Base-by-base conservation (phyloP, 2,888 invertebrate genomes). In the Diaphora mendica region DNA sequence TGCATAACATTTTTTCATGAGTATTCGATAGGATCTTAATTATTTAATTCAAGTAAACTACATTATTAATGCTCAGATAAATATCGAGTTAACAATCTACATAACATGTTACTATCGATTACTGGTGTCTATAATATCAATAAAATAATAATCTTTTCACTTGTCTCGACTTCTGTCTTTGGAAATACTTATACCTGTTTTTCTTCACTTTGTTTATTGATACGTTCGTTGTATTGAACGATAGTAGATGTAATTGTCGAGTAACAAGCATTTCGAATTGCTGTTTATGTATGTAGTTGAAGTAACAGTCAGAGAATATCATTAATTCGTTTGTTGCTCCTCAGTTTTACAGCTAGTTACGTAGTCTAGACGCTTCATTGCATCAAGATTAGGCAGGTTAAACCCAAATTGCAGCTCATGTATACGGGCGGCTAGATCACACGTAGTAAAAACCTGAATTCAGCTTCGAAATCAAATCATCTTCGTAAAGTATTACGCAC, bases 361-460 rank as follows among this genome's bases (percentile, higher is more conserved):
- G 48, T 69, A 75, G 71, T 26, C 62, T 64, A 81, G 78, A 76
- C 59, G 70, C 71, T 67, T 75, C 68, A 73, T 71, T 82, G 76
- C 77, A 83, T 83, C 65, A 72, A 75, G 80, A 78, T 64, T 66
- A 73, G 59, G 75, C 73, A 71, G 69, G 77, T 76, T 71, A 76
- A 77, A 69, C 73, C 76, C 70, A 83, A 83, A 80, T 76, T 76
- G 71, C 73, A 73, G 66, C 68, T 75, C 72, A 76, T 75, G 72
- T 70, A 51, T 62, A 64, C 71, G 55, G 72, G 65, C 68, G 70
- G 23, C 68, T 64, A 44, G 30, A 73, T 64, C 44, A 72, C 68
- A 35, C 51, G 26, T n/a, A 48, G 35, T 35, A 62, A 33, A 42
- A 70, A 33, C 30, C 44, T 30, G 13, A 62, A 62, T 64, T 62